phyloP scores from a whole-genome alignment of 2,888 invertebrate genomes.

The Sycophila texana region DNA sequence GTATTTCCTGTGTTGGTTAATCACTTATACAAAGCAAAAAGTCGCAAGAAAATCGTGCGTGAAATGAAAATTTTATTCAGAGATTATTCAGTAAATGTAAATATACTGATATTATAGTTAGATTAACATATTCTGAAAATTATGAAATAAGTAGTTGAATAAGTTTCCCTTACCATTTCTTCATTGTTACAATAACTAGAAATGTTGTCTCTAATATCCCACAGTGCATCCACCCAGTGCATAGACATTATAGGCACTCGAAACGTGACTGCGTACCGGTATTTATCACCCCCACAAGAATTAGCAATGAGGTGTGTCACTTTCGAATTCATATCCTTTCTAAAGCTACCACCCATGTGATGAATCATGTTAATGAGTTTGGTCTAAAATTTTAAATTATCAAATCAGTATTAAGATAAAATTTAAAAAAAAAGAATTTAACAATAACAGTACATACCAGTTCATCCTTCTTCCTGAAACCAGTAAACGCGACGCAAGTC shows the following conservation, averaged over 20 bases:
- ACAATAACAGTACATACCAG: constrained; percentile 80
- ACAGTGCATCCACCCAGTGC: constrained; percentile 92
- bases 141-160: constrained; percentile 11
- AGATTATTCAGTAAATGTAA: too few relatives aligned
- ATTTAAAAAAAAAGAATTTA: not conserved
- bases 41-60: too few relatives aligned
- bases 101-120: too few relatives aligned
- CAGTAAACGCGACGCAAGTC: constrained; percentile 93
- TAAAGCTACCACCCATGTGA: constrained; percentile 97
- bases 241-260: constrained; percentile 91
- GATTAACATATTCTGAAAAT: too few relatives aligned
- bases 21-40: not conserved
- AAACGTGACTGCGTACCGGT: constrained; percentile 93
- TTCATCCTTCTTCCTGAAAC: constrained; percentile 92
- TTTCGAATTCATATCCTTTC: constrained; percentile 91
- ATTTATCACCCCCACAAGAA: constrained; percentile 92
- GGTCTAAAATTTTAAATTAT: constrained; percentile 78
- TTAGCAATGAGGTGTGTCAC: constrained; percentile 96
- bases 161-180: constrained; percentile 78
- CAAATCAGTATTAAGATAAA: constrained; percentile 10
- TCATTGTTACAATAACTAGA: constrained; percentile 82
- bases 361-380: constrained; percentile 92
- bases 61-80: too few relatives aligned
- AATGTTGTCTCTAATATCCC: constrained; percentile 86
- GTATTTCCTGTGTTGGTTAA: constrained; percentile 5